Evolutionary conservation across 2,797 vertebrate genomes (phyloP).

Genomic region (Oceanodroma leucorhoa): DNA sequence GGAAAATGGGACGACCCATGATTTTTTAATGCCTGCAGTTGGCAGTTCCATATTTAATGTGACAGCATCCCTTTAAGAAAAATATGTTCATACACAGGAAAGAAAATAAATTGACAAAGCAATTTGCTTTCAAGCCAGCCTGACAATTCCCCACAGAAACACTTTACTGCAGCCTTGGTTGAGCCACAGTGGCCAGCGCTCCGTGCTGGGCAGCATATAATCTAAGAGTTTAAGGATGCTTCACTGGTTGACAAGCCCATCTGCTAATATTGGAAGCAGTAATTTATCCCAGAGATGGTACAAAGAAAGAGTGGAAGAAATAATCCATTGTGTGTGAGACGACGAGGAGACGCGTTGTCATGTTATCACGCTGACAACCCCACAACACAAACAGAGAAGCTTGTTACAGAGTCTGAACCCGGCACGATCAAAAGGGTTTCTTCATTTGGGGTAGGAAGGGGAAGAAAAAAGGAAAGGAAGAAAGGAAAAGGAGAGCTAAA

Average conservation of each 20-base stretch:
- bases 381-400: slow-evolving; percentile 11
- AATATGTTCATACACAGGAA: not conserved
- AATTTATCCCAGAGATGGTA: not conserved
- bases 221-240: not conserved
- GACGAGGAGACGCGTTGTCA: not conserved
- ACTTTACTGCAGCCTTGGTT: not conserved
- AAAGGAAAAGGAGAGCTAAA: not conserved
- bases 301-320: slow-evolving; percentile 21
- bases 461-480: not conserved
- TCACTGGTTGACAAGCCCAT: not conserved
- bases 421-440: slow-evolving; percentile 29
- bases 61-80: slow-evolving; percentile 57
- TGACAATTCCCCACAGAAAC: not conserved
- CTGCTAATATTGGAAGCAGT: not conserved
- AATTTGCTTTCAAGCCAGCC: slow-evolving; percentile 30
- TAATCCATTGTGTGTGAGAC: slow-evolving; percentile 6
- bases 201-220: not conserved
- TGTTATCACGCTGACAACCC: slow-evolving; percentile 14
- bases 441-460: not conserved
- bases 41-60: slow-evolving; percentile 48
- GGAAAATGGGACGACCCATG: slow-evolving; percentile 61
- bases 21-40: slow-evolving; percentile 58
- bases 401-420: not conserved
- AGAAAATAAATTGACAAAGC: slow-evolving; percentile 31
- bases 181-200: rapidly evolving